Conservation (phyloP, 2,113 vertebrate genomes). For the Notarius lentiginosus region DNA sequence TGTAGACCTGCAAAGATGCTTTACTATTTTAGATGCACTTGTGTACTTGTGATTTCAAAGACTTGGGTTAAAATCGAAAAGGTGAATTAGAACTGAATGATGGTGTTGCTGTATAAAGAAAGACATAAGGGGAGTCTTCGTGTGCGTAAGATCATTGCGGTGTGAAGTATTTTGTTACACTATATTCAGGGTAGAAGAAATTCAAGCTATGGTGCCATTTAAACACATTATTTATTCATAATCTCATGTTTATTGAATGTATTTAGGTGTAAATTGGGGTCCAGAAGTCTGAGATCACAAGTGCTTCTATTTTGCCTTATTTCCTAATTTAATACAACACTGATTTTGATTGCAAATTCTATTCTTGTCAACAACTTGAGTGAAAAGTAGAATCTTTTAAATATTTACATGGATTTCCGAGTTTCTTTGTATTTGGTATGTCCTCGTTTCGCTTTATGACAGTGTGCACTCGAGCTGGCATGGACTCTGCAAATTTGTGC, state of each 20-base stretch:
- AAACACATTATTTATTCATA: not conserved
- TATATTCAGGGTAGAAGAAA: not conserved
- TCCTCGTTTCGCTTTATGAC: too few species aligned
- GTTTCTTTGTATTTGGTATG: too few species aligned
- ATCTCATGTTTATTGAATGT: not conserved
- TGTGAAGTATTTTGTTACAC: not conserved
- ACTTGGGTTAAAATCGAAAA: not conserved
- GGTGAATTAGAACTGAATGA: not conserved
- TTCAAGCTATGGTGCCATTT: not conserved
- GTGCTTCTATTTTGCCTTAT: not conserved
- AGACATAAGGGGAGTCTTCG: not conserved
- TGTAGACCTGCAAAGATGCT: not conserved
- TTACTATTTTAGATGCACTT: not conserved
- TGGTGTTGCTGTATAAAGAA: not conserved
- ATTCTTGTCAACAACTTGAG: not conserved
- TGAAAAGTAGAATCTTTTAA: not conserved
- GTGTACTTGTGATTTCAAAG: not conserved
- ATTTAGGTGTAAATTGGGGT: too few species aligned
- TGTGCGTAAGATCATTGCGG: not conserved
- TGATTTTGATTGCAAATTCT: not conserved
- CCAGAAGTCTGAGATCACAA: too few species aligned
- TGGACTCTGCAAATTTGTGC: too few species aligned
- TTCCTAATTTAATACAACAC: too few species aligned
- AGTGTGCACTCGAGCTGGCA: too few species aligned
- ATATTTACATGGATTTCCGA: too few species aligned